phyloP scores from a whole-genome alignment of 2,888 invertebrate genomes.

The Spilosoma lubricipeda region DNA sequence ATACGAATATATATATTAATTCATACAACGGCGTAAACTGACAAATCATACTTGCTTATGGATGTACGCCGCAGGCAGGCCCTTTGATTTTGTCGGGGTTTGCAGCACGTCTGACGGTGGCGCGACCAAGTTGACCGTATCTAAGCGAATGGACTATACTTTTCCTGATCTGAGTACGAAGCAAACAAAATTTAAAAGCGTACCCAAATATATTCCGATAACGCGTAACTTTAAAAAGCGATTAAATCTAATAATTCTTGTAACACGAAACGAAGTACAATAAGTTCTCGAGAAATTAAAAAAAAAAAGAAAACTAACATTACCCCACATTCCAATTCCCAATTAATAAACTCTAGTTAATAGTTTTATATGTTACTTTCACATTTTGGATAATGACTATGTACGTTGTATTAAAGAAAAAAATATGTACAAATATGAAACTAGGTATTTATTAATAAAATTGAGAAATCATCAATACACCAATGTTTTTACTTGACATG shows the following conservation, averaged over 20 bases:
- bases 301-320: constrained; percentile 49
- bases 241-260: constrained; percentile 59
- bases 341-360: constrained; percentile 54
- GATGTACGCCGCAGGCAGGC: too few species aligned
- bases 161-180: constrained; percentile 71
- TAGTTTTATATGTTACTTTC: constrained; percentile 52
- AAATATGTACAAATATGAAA: constrained; percentile 71
- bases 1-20: too few species aligned
- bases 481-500: constrained; percentile 54
- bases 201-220: constrained; percentile 50
- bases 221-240: constrained; percentile 63
- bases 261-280: constrained; percentile 64
- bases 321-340: constrained; percentile 61
- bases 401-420: constrained; percentile 61
- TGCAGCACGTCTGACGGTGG: too few species aligned
- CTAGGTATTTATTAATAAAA: constrained; percentile 54
- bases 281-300: constrained; percentile 46
- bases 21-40: too few species aligned
- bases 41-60: too few species aligned
- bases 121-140: too few species aligned
- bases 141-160: constrained; percentile 9
- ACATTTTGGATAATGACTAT: constrained; percentile 72
- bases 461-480: constrained; percentile 53
- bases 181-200: constrained; percentile 67
- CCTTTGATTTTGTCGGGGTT: too few species aligned